Evolutionary conservation across 2,113 vertebrate genomes (phyloP).

Genomic region (Macrotus californicus): DNA sequence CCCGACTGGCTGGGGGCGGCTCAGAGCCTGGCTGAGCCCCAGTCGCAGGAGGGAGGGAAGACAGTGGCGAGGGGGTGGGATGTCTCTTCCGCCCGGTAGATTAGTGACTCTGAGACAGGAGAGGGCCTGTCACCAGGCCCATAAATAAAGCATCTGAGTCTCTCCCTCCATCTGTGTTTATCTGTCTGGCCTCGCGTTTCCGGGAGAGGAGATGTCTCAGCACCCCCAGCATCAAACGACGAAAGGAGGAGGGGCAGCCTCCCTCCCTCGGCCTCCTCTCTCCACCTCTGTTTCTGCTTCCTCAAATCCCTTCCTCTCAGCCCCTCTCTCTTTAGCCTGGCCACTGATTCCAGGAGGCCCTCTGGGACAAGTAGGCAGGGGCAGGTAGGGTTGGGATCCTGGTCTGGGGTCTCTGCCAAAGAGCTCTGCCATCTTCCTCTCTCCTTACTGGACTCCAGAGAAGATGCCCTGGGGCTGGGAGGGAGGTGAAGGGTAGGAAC

Average conservation of each 20-base stretch:
- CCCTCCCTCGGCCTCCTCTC: background rate
- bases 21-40: constrained; percentile 51
- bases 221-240: constrained; percentile 60
- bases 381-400: background rate
- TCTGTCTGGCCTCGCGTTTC: constrained; percentile 76
- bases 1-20: background rate
- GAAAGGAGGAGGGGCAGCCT: background rate
- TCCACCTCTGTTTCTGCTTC: background rate
- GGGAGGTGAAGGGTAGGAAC: background rate
- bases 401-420: background rate
- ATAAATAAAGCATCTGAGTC: constrained; percentile 76
- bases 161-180: constrained; percentile 78
- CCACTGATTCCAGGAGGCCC: background rate
- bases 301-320: background rate
- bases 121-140: constrained; percentile 75
- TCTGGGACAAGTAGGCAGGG: background rate
- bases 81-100: constrained; percentile 71
- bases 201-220: constrained; percentile 62
- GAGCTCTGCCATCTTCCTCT: background rate
- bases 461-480: background rate
- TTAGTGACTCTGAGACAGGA: constrained; percentile 76
- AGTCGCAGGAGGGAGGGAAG: constrained; percentile 50
- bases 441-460: background rate
- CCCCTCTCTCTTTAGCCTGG: background rate
- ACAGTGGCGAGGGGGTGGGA: constrained; percentile 49